These are phyloP conservation scores for Papilio machaon DNA, from an alignment of 1,140 invertebrate species.

Conservation along the genomic window DNA sequence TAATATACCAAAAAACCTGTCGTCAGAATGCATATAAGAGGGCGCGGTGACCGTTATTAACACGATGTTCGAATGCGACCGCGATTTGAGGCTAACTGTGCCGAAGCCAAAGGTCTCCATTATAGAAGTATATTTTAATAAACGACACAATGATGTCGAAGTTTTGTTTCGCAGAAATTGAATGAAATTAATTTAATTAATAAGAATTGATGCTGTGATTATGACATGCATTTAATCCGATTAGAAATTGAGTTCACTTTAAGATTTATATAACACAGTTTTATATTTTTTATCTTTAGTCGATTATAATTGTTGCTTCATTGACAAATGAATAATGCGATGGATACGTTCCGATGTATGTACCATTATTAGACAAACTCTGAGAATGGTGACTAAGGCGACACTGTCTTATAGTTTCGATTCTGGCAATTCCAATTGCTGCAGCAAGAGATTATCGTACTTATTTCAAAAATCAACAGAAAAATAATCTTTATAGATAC, in stretches of 20 bases:
- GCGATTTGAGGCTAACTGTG: conserved; percentile 46
- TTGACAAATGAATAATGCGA: not conserved
- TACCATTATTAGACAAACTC: not conserved
- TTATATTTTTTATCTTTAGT: not conserved
- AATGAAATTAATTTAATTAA: not conserved
- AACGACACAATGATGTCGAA: not conserved
- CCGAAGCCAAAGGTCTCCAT: conserved; percentile 48
- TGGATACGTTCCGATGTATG: not conserved
- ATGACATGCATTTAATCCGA: conserved; percentile 16
- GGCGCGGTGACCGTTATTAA: conserved; percentile 48
- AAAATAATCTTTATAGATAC: no score
- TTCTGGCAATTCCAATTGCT: no score
- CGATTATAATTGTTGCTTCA: not conserved
- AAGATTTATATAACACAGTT: conserved; percentile 14
- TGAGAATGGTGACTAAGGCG: no score
- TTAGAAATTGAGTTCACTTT: conserved; percentile 1
- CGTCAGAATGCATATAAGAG: conserved; percentile 36
- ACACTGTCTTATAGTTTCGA: no score
- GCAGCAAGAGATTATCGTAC: no score
- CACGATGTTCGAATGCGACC: conserved; percentile 48
- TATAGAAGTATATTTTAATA: conserved; percentile 27
- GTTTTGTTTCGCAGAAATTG: conserved; percentile 2
- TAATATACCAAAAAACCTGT: conserved; percentile 39
- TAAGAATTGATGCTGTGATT: not conserved
- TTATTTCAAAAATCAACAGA: no score